Base-by-base conservation (phyloP, 2,888 invertebrate species). In the Tetanocera ferruginea region DNA sequence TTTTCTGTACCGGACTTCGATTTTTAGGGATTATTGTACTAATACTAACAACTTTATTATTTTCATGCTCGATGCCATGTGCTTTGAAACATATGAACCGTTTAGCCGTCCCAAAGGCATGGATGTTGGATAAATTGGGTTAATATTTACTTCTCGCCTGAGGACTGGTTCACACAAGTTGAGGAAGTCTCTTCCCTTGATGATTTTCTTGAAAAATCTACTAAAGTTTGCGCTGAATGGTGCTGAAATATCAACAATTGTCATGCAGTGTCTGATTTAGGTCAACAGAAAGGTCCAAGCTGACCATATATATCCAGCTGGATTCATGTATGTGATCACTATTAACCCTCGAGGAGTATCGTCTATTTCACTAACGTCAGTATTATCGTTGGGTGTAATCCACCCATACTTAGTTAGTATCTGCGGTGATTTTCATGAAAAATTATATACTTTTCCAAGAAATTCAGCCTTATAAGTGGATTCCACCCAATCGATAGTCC, bases 81-180 rank as follows among this genome's bases (percentile, higher is more conserved):
- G n/a, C 98, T 67, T 98, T 98, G 91, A 98, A 99, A 93, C 99
- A 99, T 92, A 93, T 99, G 93, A 99, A 99, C 95, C 98, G 99
- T 91, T 93, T 99, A 88, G 95, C 96, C 90, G 99, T 99, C 79
- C 99, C 99, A 14, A 98, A 98, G 92, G 97, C 99, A 95, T 99
- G 99, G 99, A 99, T 99, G 98, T 94, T 99, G 93, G 99, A 98
- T 93, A 99, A 99, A 92, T 92, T 99, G 87, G 97, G 98, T 98
- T 99, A 89, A 97, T 97, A 78, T 99, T 97, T 90, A 99, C 99
- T 84, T 99, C 99, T 82, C 95, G 98, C 87, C 99, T 99, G 81
- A 96, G 97, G 89, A 95, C 97, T 83, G 99, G 99, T 78, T 99
- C 99, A 79, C 99, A 99, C 93, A 98, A 98, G 91, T 91, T 98